Base-by-base conservation (phyloP, 2,797 vertebrate species). In the Bufotes viridis region DNA sequence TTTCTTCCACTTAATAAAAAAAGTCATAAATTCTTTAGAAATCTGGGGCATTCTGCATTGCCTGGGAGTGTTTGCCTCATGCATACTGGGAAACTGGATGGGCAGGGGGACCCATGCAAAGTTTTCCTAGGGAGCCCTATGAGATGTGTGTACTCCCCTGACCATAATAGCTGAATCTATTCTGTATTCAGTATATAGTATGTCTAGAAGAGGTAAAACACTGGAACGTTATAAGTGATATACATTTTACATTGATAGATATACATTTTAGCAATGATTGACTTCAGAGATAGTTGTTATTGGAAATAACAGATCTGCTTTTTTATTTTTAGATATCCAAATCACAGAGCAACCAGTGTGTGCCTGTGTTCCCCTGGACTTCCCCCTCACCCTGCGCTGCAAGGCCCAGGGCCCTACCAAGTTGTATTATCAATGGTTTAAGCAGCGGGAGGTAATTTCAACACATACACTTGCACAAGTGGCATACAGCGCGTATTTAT, bases 341-440 rank as follows among this genome's bases (percentile, higher is more conserved):
- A 96, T 97, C 84, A 95, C 95, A 0, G 92, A 94, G 88, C 96
- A 95, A 90, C 97, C 97, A 0, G 87, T 94, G 1, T 95, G 94
- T 0, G 92, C 93, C 80, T 96, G 95, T 12, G 94, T 97, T 20
- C 97, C 96, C 0, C 91, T 90, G 85, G 94, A 95, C 86, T 93
- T 95, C 51, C 90, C 88, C 49, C 93, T 97, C 87, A 93, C 91
- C 0, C 93, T 98, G 89, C 93, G 93, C 12, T 97, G 97, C 89
- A 90, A 93, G 13, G 97, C 97, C 0, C 89, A 94, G 89, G 95
- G 96, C 13, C 90, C 76, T 14, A 92, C 93, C 0, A 17, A 87
- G 0, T 93, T 97, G 72, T 90, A 84, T 17, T 97, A 96, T 93
- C 97, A 97, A 93, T 98, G 97, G 97, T 97, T 97, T 89, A 94